Percentiles rank a stretch among this genome's conserved stretches.
These are phyloP conservation scores for Drosophila pachea DNA, from an alignment of 1,140 invertebrate genomes.

Conservation along the genomic window DNA sequence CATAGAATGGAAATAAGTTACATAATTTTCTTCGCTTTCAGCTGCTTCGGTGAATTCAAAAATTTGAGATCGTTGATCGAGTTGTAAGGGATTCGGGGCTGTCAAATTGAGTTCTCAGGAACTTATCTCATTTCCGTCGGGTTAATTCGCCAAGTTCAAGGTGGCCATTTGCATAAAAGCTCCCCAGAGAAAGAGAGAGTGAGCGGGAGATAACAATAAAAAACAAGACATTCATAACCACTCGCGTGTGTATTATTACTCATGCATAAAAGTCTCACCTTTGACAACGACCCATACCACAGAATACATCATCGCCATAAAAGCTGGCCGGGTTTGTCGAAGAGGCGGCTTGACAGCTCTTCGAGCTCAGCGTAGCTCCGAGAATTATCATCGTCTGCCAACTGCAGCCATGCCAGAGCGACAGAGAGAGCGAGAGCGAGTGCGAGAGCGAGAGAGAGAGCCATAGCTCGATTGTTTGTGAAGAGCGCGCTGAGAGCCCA, in stretches of 20 bases:
- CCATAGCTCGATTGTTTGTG: too few species aligned
- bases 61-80: too few species aligned
- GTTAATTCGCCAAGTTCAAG: conserved; percentile 49
- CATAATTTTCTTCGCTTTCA: conserved; percentile 4
- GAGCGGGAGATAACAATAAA: background rate
- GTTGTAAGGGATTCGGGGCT: background rate
- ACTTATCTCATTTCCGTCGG: conserved; percentile 33
- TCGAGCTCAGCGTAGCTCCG: conserved; percentile 49
- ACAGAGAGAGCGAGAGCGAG: conserved; percentile 6
- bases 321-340: conserved; percentile 30
- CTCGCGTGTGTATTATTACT: conserved; percentile 52
- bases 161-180: conserved; percentile 43
- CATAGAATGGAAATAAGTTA: conserved; percentile 12
- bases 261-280: conserved; percentile 59
- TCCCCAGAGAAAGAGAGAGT: background rate
- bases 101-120: conserved; percentile 23
- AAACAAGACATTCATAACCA: conserved; percentile 24
- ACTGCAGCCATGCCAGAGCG: conserved; percentile 26
- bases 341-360: conserved; percentile 26
- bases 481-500: too few species aligned
- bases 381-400: conserved; percentile 10
- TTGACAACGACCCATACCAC: conserved; percentile 46
- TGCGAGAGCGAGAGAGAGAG: background rate
- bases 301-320: conserved; percentile 45
- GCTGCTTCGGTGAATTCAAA: background rate